Evolutionary conservation across 2,797 vertebrate genomes (phyloP), one percentile per base, ranked within the genome.

Genomic region (Heterohyrax brucei): DNA sequence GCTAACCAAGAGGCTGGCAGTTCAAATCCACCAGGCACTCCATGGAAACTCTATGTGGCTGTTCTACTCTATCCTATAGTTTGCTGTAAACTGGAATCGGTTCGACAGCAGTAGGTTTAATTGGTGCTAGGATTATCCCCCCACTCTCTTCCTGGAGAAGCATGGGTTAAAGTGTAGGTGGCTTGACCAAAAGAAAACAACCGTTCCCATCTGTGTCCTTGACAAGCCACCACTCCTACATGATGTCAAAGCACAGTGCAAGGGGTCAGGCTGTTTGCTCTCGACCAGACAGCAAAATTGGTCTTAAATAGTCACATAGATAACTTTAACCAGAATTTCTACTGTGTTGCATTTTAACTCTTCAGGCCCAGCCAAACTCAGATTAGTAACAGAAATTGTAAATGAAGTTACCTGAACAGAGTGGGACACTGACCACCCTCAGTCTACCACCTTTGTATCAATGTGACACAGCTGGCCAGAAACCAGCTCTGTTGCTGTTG

Each of bases 161-260:
- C 48, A 82, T 18, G 66, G 64, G 53, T 92, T 81, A 62, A 64
- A 77, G 44, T 80, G 64, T 53, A 33, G 73, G 19, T 16, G 62
- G 73, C 46, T 87, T 59, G 84, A 77, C 87, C 5, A 80, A 66
- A 87, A 19, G 83, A 95, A 33, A 28, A 70, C 79, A 88, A 81
- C 53, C 53, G 28, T 62, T 87, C 83, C 24, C 24, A 87, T 56
- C 75, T 82, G 62, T 33, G 83, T 44, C 44, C 59, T 85, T 64
- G 50, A 75, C 46, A 56, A 66, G n/a, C 39, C 7, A 22, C 3
- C 22, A 14, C 7, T 46, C 62, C 50, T 30, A 56, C 30, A 4
- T 48, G 70, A 70, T 7, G 22, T 30, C 48, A 44, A 90, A 61
- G 85, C 50, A 53, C 19, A 8, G 6, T 44, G 64, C 24, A 28